phyloP scores from a whole-genome alignment of 1,140 invertebrate species.

The Tetranychus cinnabarinus region DNA sequence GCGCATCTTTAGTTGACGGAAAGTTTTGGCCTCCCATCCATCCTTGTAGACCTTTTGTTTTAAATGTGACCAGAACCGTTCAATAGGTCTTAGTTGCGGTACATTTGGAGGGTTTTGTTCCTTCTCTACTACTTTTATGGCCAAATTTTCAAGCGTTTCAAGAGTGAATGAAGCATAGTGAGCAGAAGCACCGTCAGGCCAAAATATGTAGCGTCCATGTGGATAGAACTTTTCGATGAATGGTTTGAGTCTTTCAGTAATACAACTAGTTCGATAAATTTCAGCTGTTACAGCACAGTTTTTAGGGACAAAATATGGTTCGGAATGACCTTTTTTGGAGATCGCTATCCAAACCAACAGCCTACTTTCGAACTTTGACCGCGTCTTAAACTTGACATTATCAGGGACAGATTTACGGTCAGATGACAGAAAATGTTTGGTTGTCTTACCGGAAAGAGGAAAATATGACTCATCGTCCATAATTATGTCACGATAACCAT shows the following conservation, averaged over 20 bases:
- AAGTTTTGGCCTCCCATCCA: background rate
- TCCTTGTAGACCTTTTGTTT: background rate
- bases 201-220: background rate
- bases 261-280: background rate
- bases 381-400: background rate
- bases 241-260: background rate
- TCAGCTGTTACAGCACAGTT: background rate
- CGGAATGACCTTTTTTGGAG: background rate
- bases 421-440: background rate
- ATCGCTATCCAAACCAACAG: slow-evolving; percentile 1
- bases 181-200: slow-evolving; percentile 1
- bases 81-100: slow-evolving; percentile 2
- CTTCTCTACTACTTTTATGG: background rate
- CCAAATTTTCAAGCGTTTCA: background rate
- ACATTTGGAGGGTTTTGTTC: background rate
- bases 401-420: background rate
- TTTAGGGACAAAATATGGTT: background rate
- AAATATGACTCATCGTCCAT: slow-evolving; percentile 3
- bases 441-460: background rate
- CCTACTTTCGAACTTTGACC: background rate
- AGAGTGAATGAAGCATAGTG: background rate
- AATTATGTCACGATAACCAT: background rate
- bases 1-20: background rate
- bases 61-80: background rate
- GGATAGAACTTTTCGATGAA: slow-evolving; percentile 1